Conservation (phyloP, 2,113 vertebrate species). For the Scartelaos histophorus region DNA sequence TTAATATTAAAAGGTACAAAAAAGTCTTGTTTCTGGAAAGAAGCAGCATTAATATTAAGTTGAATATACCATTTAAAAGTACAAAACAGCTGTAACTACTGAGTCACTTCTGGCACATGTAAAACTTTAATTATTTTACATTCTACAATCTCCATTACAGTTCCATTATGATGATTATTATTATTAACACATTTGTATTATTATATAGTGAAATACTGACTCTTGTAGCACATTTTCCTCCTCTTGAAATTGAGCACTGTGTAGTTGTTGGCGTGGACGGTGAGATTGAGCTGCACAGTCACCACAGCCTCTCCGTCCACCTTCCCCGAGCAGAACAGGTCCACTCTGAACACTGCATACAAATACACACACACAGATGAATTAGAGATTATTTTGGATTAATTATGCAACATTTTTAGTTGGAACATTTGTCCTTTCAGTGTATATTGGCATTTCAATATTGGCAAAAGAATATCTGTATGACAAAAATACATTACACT, state of each 20-base stretch:
- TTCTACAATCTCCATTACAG: too few species aligned
- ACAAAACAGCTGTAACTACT: too few species aligned
- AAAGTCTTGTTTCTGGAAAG: not conserved
- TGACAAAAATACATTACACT: too few species aligned
- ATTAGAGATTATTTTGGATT: not conserved
- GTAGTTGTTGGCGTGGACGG: conserved; percentile 90
- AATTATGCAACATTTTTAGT: not conserved
- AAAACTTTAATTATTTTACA: too few species aligned
- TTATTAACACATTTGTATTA: too few species aligned
- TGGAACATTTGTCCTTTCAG: not conserved
- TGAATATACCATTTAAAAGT: too few species aligned
- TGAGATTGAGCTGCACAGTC: conserved; percentile 95
- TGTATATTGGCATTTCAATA: too few species aligned
- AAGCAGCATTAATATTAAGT: too few species aligned
- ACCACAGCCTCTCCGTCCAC: conserved; percentile 90
- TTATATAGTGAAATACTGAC: conserved; percentile 73
- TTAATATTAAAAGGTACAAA: not conserved
- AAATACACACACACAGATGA: not conserved
- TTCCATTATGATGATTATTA: too few species aligned
- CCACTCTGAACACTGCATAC: conserved; percentile 88
- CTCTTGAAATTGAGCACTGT: conserved; percentile 99
- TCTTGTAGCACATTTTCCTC: conserved; percentile 99
- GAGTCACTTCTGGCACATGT: too few species aligned
- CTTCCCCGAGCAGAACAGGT: conserved; percentile 92
- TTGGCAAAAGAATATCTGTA: too few species aligned